phyloP scores from a whole-genome alignment of 2,888 invertebrate species.

The Drosophila melanosoma region DNA sequence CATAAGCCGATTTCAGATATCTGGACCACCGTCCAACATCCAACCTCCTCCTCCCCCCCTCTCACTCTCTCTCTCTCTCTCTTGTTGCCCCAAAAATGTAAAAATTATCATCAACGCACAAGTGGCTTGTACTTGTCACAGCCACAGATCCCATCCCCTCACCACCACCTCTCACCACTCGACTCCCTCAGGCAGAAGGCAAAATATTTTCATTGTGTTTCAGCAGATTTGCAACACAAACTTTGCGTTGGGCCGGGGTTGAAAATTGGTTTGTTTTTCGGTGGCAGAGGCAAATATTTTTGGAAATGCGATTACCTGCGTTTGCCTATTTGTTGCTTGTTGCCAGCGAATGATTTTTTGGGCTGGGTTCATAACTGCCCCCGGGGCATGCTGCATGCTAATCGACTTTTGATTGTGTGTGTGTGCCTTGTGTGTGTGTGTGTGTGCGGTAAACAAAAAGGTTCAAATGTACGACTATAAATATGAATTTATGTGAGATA shows the following conservation, averaged over 20 bases:
- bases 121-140: constrained; percentile 81
- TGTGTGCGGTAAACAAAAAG: constrained; percentile 69
- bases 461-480: constrained; percentile 83
- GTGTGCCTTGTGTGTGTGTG: constrained; percentile 37
- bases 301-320: constrained; percentile 83
- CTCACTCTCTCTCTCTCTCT: neutral
- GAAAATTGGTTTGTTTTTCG: constrained; percentile 68
- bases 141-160: constrained; percentile 14
- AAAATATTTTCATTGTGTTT: constrained; percentile 82
- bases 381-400: constrained; percentile 67
- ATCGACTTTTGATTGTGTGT: constrained; percentile 78
- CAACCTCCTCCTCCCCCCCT: neutral
- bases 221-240: constrained; percentile 78
- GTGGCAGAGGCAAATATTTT: constrained; percentile 30
- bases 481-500: constrained; percentile 83
- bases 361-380: constrained; percentile 40
- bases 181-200: constrained; percentile 23
- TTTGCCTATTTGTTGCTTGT: constrained; percentile 80
- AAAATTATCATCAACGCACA: constrained; percentile 79
- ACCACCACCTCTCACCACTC: neutral
- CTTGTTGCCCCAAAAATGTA: constrained; percentile 54
- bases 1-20: constrained; percentile 84
- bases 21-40: constrained; percentile 38
- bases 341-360: constrained; percentile 28
- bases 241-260: constrained; percentile 53